Conservation (phyloP, 2,888 invertebrate genomes). For the Spodoptera exigua region DNA sequence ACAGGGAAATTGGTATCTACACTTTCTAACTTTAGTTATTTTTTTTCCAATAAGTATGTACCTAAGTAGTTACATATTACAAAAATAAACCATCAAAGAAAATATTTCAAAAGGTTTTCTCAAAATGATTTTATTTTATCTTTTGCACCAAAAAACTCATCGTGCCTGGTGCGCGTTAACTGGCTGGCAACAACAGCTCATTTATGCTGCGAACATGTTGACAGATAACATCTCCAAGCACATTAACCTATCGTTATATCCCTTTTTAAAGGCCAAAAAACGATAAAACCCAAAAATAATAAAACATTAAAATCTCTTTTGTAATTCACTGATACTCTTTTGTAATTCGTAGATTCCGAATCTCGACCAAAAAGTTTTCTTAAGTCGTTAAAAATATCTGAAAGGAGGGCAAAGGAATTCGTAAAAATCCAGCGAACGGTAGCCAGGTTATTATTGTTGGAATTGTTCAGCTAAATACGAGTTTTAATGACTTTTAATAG, state of each 20-base stretch:
- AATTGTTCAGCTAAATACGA: conserved; percentile 63
- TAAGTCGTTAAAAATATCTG: conserved; percentile 57
- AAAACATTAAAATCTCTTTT: conserved; percentile 38
- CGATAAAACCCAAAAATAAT: conserved; percentile 10
- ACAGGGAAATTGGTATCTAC: no score
- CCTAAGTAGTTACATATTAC: no score
- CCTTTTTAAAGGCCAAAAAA: conserved; percentile 13
- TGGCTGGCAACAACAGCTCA: conserved; percentile 10
- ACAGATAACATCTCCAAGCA: conserved; percentile 8
- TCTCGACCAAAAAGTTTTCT: conserved; percentile 44
- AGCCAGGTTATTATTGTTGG: conserved; percentile 51
- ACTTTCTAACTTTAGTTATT: no score
- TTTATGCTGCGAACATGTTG: conserved; percentile 10
- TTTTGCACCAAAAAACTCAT: no score
- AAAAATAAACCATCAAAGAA: no score
- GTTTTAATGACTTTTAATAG: conserved; percentile 67
- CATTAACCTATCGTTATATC: conserved; percentile 5
- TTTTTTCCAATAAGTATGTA: no score
- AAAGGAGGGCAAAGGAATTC: conserved; percentile 36
- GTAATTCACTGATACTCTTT: conserved; percentile 39
- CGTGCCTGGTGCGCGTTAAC: not conserved
- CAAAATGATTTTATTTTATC: no score
- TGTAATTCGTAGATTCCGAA: conserved; percentile 44
- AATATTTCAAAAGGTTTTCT: no score
- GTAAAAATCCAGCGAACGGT: conserved; percentile 39